Base-by-base conservation (phyloP, 2,888 invertebrate species). In the Drosophila paucipuncta region DNA sequence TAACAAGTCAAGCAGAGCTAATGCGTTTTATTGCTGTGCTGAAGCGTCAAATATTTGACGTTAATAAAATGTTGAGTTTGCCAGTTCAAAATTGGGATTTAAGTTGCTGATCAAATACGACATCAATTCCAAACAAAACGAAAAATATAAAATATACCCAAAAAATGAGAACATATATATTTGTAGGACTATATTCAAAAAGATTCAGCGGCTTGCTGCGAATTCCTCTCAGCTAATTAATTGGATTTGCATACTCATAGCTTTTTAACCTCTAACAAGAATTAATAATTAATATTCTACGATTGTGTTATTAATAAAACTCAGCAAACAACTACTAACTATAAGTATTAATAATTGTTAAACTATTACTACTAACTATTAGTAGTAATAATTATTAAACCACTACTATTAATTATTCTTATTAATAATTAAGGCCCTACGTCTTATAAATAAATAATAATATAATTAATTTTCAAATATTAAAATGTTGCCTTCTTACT, bases 1-100 rank as follows among this genome's bases (percentile, higher is more conserved):
- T 30, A 60, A 16, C 62, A 78, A 78, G 41, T 68, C 68, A 69
- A 63, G 66, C 58, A 50, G 63, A 73, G 65, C 22, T 77, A 78
- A 77, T 64, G 37, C 43, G 68, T 59, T 73, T 68, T 65, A 73
- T 68, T 62, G 28, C 62, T 59, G 49, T 66, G 62, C 63, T 63
- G 62, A 66, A 43, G 70, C 54, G 64, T 63, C 50, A 65, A 64
- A 78, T 64, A 58, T 61, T 60, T 53, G 18, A 53, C 16, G 58
- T 41, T 64, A 52, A 49, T 57, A 41, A 58, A 65, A 65, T 47
- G 25, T 39, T 18, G 18, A 11, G 41, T 16, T 41, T 37, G 7
- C 16, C n/a, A 39, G 28, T 47, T 43, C 30, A 6, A 54, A n/a
- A 22, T 33, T 47, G 22, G 28, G 59, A 18, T 43, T 55, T 22